A percentile compares a stretch with the other conserved stretches of the same genome.
Evolutionary conservation across 2,888 invertebrate genomes (phyloP).

Genomic region (Psylliodes chrysocephalus): DNA sequence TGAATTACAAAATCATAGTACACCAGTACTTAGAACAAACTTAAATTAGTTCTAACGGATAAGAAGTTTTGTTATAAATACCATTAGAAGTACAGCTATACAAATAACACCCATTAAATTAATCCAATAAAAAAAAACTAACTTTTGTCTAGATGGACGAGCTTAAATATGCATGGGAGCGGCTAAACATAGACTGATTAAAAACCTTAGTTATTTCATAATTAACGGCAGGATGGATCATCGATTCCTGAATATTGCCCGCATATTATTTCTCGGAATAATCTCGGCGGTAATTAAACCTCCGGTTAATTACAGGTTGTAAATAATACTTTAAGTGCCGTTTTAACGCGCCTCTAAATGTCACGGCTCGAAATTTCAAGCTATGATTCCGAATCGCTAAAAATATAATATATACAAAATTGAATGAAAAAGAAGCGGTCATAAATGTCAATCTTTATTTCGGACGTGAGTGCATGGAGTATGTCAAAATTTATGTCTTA

Average conservation of each 20-base stretch:
- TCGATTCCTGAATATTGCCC: constrained; percentile 44
- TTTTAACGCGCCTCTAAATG: constrained; percentile 65
- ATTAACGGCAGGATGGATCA: constrained; percentile 47
- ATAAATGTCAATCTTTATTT: constrained; percentile 59
- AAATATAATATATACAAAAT: constrained; percentile 60
- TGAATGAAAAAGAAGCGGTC: constrained; percentile 58
- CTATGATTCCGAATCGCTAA: constrained; percentile 57
- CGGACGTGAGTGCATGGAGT: constrained; percentile 12
- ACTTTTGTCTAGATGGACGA: too few species aligned
- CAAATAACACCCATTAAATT: too few species aligned
- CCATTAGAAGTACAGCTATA: too few species aligned
- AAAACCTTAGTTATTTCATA: constrained; percentile 42
- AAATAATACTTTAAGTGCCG: constrained; percentile 65
- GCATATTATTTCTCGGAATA: constrained; percentile 60
- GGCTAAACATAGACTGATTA: constrained; percentile 21
- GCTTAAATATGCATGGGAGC: constrained; percentile 9
- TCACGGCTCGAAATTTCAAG: constrained; percentile 62
- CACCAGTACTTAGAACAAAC: too few species aligned
- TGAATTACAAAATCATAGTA: too few species aligned
- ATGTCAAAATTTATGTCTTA: constrained; percentile 9
- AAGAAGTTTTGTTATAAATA: too few species aligned
- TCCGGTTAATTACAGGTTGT: constrained; percentile 64
- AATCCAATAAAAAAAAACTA: too few species aligned
- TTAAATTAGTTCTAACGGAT: too few species aligned
- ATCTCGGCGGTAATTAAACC: constrained; percentile 62